Evolutionary conservation across 2,113 vertebrate genomes (phyloP), one percentile per base, ranked within the genome.

Genomic region (Halcyon senegalensis): DNA sequence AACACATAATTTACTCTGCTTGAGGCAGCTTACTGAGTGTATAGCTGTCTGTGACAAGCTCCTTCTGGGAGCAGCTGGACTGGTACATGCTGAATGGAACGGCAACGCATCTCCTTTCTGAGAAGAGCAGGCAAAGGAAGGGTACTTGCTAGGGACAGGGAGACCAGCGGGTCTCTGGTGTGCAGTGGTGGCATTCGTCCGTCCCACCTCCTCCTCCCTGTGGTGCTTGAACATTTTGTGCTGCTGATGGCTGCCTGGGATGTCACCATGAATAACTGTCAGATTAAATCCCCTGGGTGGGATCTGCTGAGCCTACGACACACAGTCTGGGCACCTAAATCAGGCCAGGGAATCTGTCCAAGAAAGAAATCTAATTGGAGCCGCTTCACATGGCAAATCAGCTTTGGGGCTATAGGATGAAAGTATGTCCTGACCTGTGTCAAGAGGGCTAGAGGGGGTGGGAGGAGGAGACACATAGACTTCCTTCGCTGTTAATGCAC

Each of bases 201-300:
- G 0, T 74, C 82, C 91, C 81, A 86, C 50, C 51, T 89, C 70
- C 91, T 91, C 33, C 73, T 86, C 82, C 35, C 41, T 63, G 41
- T 3, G 0, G 73, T 81, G 79, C 86, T 51, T 89, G 93, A 92
- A 97, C 93, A 84, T 89, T 95, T 73, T 93, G 94, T 84, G 89
- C 90, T 9, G 39, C 86, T 96, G 86, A 83, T 68, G 74, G 35
- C 72, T 84, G 80, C 86, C 69, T 0, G 0, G 69, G 80, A 66
- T 76, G 84, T 92, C 96, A 93, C 69, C 48, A 16, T 16, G 86
- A 87, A 92, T 84, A 95, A 89, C 90, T 96, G 95, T 96, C 96
- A 95, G 96, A 93, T 95, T 96, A 93, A 96, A 94, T 94, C 96
- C 89, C 90, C 77, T 50, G 80, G 81, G 81, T 89, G 91, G 80